Evolutionary conservation across 35 echinoderm and acorn worm species (phyloP), one percentile per base, ranked within the genome.

Genomic region (Eucidaris tribuloides): DNA sequence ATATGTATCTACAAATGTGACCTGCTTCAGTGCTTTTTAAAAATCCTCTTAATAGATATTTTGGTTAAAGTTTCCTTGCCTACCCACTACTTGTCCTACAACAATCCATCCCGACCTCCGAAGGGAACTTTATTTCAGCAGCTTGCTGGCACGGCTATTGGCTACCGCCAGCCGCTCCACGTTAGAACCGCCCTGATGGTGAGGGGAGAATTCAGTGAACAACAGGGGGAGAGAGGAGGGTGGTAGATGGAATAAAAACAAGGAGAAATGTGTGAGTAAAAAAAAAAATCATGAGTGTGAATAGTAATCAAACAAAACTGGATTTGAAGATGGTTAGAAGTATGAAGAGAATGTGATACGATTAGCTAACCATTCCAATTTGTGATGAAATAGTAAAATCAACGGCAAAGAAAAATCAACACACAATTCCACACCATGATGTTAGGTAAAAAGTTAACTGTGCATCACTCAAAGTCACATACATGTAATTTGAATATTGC

Each of bases 151-250:
- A 54, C 85, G 85, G 54, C 65, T 82, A 57, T 93, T 93, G 72
- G 91, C 91, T 76, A 81, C 91, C 50, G 80, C 85, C 66, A 93
- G 65, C 46, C 91, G 91, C 19, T 83, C 85, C 74, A 88, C 85
- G 77, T 93, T 93, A 63, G 91, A 93, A 30, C n/a, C 45, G 35
- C 84, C 91, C 91, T 93, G 54, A 45, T 25, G 54, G 54, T 72
- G 58, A 58, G 44, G 82, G 71, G 52, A 55, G 66, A 77, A 61
- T 58, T 34, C 38, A 27, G 62, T 43, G 74, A 46, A 37, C 36
- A 65, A 28, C 35, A 23, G 41, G 70, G 62, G 45, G 30, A 76
- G 50, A 54, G 46, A 23, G 31, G 46, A 57, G 71, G 35, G 1
- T 72, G 33, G 68, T 74, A 2, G 34, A 38, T 9, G 38, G 41